Evolutionary conservation across 2,888 invertebrate species (phyloP).

Genomic region (Drosophila pseudotakahashii): DNA sequence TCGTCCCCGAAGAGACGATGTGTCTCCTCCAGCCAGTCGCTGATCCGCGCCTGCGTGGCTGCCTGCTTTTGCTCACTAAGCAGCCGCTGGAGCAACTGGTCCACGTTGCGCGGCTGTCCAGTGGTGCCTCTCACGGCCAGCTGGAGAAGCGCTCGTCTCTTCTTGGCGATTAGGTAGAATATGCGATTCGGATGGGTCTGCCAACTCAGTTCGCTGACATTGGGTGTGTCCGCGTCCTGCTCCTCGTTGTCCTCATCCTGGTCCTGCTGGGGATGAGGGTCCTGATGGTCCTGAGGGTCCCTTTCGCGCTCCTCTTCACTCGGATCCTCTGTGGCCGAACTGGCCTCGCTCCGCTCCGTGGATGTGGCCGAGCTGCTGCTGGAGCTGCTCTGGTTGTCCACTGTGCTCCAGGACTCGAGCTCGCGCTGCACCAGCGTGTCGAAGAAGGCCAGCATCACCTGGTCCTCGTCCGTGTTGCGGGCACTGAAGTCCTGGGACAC

Average conservation of each 20-base stretch:
- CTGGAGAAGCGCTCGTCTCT: constrained; percentile 88
- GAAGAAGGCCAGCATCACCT: constrained; percentile 98
- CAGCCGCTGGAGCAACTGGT: constrained; percentile 58
- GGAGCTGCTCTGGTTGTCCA: constrained; percentile 83
- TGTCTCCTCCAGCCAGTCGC: constrained; percentile 70
- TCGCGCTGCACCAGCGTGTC: constrained; percentile 96
- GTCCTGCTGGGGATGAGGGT: not conserved
- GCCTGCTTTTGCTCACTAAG: constrained; percentile 72
- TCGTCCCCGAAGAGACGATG: constrained; percentile 56
- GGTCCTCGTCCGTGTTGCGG: constrained; percentile 94
- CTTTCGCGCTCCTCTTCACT: constrained; percentile 39
- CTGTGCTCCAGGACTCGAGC: constrained; percentile 90
- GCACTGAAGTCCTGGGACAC: constrained; percentile 95
- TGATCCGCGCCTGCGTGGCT: constrained; percentile 65
- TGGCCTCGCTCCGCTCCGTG: constrained; percentile 43
- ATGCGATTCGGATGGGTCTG: constrained; percentile 87
- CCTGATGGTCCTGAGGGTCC: not conserved
- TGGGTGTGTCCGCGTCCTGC: constrained; percentile 53
- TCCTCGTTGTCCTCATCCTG: constrained; percentile 7
- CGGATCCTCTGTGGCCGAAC: constrained; percentile 25
- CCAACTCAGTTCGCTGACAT: constrained; percentile 68
- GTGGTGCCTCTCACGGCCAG: constrained; percentile 86
- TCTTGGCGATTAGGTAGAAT: constrained; percentile 90
- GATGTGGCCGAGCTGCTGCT: constrained; percentile 41
- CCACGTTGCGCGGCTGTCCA: constrained; percentile 58